Evolutionary conservation across 2,113 vertebrate genomes (phyloP), one percentile per base, ranked within the genome.

Genomic region (Hydrochoerus hydrochaeris): DNA sequence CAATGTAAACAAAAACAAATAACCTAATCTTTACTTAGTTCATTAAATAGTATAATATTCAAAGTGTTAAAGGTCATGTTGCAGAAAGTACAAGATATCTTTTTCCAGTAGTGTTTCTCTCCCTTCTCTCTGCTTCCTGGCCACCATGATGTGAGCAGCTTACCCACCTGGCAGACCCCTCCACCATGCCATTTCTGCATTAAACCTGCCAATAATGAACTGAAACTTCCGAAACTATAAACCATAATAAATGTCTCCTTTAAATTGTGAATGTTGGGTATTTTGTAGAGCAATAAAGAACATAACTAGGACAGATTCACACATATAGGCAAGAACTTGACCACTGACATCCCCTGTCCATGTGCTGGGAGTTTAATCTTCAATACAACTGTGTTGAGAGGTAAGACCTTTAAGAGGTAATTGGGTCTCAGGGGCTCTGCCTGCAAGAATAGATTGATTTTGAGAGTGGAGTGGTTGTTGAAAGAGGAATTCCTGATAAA

Each of bases 1-100:
- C 88, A 32, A 75, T 67, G 32, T 46, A 82, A 46, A n/a, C 35
- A 77, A 91, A 83, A 94, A 52, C 49, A 78, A 94, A 96, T 90
- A 75, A 52, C 35, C 46, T 71, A 10, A 71, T 41, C 38, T 67
- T 85, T 85, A 85, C 60, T 85, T 85, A 82, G 17, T 52, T 11
- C 63, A 41, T 60, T 93, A 60, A 78, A 82, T 88, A 30, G 3
- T 7, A 54, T 35, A 22, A 67, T 87, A 87, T 49, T 82, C 41
- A 60, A 87, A 75, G 67, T 80, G 35, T 83, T 57, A 84, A 78
- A 89, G 4, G 8, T 5, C 88, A 24, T 22, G 14, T 52, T 81
- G 44, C 87, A 87, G 49, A 92, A 30, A 83, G 7, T 28, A 16
- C 22, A 62, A 17, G 65, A 63, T 38, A 63, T n/a, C n/a, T 90